Evolutionary conservation across 2,797 vertebrate genomes (phyloP).

Genomic region (Helicolenus hilgendorfi): DNA sequence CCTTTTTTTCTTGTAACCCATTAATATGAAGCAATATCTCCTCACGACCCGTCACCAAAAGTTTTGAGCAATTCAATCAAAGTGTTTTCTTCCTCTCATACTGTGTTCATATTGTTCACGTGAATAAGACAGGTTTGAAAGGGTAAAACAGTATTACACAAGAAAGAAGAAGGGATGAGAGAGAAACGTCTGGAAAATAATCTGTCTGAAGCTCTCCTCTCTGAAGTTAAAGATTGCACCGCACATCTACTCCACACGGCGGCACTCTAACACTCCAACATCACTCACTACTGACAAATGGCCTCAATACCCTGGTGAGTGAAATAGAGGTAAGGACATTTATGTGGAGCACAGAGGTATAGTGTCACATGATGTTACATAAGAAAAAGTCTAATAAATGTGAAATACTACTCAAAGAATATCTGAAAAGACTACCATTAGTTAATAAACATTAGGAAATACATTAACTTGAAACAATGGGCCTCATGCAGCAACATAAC

Average conservation of each 20-base stretch:
- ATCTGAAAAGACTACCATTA: not conserved
- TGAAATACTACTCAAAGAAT: not conserved
- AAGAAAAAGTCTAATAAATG: not conserved
- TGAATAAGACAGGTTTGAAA: not conserved
- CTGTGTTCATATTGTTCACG: not conserved
- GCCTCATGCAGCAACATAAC: no score
- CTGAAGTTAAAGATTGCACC: not conserved
- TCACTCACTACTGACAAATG: not conserved
- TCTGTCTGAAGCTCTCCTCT: not conserved
- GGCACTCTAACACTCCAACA: constrained; percentile 29
- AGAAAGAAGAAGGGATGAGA: not conserved
- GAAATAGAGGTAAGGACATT: not conserved
- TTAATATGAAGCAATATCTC: not conserved
- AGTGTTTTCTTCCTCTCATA: not conserved
- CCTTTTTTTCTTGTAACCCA: not conserved
- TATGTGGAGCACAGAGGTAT: not conserved
- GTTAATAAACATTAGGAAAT: not conserved
- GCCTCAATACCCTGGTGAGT: not conserved
- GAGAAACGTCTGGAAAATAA: not conserved
- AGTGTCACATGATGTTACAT: not conserved
- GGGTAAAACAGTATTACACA: not conserved
- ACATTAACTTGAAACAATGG: not conserved
- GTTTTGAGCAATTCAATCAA: not conserved
- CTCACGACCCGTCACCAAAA: not conserved
- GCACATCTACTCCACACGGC: constrained; percentile 13